Evolutionary conservation across 2,797 vertebrate species (phyloP).

Genomic region (Clangula hyemalis): DNA sequence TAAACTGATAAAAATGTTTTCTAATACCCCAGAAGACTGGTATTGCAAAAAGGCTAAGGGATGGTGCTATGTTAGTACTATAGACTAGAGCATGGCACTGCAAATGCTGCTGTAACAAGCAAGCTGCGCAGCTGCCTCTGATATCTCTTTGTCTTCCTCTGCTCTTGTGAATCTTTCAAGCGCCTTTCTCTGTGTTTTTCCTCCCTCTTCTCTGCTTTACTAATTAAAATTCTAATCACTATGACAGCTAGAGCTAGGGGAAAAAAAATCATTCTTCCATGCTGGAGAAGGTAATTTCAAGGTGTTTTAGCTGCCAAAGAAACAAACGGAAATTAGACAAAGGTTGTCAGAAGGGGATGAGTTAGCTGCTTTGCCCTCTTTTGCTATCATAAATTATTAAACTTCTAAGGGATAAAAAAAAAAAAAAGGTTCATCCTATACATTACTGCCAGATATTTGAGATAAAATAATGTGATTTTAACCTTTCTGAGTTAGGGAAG

Average conservation of each 20-base stretch:
- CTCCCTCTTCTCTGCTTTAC: constrained; percentile 67
- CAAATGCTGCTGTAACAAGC: constrained; percentile 36
- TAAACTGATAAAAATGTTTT: constrained; percentile 45
- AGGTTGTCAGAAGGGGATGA: constrained; percentile 70
- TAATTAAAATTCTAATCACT: constrained; percentile 88
- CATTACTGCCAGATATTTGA: constrained; percentile 27
- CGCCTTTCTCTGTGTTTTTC: constrained; percentile 52
- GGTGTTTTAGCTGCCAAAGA: constrained; percentile 81
- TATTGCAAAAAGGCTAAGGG: constrained; percentile 33
- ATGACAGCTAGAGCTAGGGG: constrained; percentile 71
- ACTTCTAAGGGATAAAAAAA: constrained; percentile 43
- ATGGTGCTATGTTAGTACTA: neutral
- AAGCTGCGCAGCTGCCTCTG: constrained; percentile 34
- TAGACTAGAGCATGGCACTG: neutral
- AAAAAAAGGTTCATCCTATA: neutral
- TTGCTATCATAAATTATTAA: constrained; percentile 60
- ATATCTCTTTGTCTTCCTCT: constrained; percentile 73
- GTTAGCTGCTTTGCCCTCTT: constrained; percentile 58
- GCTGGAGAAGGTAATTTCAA: constrained; percentile 83
- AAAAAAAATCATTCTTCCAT: constrained; percentile 75
- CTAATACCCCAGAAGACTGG: neutral
- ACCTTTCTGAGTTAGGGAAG: constrained; percentile 10
- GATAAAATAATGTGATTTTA: constrained; percentile 36
- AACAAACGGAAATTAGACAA: constrained; percentile 78
- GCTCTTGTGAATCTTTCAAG: constrained; percentile 72